phyloP scores from a whole-genome alignment of 2,797 vertebrate species.

The Botia almorhae region DNA sequence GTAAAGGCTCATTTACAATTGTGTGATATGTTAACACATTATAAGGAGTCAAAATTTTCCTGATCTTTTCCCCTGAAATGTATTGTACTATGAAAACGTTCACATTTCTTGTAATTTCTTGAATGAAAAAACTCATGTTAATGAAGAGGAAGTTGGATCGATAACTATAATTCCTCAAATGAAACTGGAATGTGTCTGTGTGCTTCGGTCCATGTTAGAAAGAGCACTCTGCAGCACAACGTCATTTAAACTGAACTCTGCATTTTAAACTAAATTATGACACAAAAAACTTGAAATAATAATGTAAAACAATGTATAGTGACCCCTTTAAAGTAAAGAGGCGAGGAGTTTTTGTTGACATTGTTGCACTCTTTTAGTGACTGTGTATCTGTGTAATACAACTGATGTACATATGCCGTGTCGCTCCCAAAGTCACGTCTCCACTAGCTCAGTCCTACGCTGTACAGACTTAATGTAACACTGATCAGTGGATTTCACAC shows the following conservation, averaged over 20 bases:
- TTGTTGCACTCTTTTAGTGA: neutral
- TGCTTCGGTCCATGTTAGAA: neutral
- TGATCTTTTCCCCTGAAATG: neutral
- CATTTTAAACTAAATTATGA: neutral
- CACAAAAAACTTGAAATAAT: neutral
- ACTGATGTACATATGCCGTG: conserved; percentile 27
- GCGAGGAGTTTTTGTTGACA: neutral
- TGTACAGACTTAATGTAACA: neutral
- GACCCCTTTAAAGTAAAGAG: conserved; percentile 1
- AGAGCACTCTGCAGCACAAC: neutral
- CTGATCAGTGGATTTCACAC: conserved; percentile 11
- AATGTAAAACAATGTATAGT: neutral
- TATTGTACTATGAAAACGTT: neutral
- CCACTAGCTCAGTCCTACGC: conserved; percentile 35
- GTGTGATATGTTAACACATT: neutral
- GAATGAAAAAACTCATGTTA: too few relatives aligned
- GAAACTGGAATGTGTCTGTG: neutral
- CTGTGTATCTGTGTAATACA: conserved; percentile 5
- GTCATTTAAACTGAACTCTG: neutral
- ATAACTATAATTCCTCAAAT: neutral
- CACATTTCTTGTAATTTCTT: too few relatives aligned
- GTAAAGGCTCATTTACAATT: neutral
- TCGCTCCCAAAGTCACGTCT: conserved; percentile 41
- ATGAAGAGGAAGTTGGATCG: neutral
- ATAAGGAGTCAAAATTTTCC: too few relatives aligned